phyloP scores from a whole-genome alignment of 2,113 vertebrate species.

The Phrynosoma platyrhinos region DNA sequence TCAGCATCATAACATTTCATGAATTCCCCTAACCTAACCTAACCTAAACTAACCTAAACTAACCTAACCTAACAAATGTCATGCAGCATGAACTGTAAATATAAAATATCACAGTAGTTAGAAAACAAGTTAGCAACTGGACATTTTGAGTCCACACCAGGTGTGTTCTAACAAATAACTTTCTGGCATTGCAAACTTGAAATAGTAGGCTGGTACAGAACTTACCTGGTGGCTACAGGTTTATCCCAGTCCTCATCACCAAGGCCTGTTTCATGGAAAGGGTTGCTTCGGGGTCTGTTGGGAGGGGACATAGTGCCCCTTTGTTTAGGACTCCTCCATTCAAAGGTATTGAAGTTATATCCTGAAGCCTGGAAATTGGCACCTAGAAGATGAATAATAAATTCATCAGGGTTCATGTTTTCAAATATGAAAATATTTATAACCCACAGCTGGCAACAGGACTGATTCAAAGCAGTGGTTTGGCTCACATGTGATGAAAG shows the following conservation, averaged over 20 bases:
- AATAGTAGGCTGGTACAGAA: rapidly evolving
- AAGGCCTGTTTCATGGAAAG: slow-evolving; percentile 88
- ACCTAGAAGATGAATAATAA: slow-evolving; percentile 71
- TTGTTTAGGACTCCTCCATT: slow-evolving; percentile 92
- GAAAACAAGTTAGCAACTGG: slow-evolving; percentile 15
- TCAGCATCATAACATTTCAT: slow-evolving; percentile 41
- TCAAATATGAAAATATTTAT: background rate
- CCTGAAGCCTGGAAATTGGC: slow-evolving; percentile 88
- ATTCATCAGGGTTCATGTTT: background rate
- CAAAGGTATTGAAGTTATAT: slow-evolving; percentile 90
- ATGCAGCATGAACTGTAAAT: slow-evolving; percentile 28
- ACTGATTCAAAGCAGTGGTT: background rate
- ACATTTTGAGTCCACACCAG: background rate
- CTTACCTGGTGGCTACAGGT: slow-evolving; percentile 86
- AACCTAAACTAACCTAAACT: too few species aligned
- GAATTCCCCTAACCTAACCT: too few species aligned
- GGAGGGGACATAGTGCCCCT: slow-evolving; percentile 85
- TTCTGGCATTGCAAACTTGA: slow-evolving; percentile 7
- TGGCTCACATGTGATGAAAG: background rate
- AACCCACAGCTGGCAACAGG: background rate
- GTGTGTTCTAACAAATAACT: background rate
- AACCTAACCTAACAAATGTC: slow-evolving; percentile 14
- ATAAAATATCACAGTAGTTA: background rate
- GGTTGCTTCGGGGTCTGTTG: slow-evolving; percentile 84
- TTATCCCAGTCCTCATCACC: slow-evolving; percentile 93